A percentile compares a stretch with the other conserved stretches of the same genome.
phyloP scores from a whole-genome alignment of 1,140 invertebrate genomes.

The Anagrus nilaparvatae region DNA sequence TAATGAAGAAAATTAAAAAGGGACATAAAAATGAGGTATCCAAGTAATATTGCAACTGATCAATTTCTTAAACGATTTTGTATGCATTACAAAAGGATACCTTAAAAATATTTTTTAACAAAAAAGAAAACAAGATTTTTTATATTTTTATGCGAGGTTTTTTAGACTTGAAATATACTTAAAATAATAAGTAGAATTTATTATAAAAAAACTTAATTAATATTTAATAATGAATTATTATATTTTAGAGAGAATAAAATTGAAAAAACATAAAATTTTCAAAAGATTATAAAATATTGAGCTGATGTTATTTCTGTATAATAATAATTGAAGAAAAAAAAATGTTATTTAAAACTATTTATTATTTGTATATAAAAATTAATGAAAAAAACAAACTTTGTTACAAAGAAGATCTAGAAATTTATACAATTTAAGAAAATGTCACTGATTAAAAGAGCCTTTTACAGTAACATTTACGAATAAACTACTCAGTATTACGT shows the following conservation, averaged over 20 bases:
- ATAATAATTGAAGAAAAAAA: no score
- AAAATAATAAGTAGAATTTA: conserved; percentile 19
- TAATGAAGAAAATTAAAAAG: conserved; percentile 7
- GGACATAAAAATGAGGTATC: conserved; percentile 15
- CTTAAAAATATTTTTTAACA: conserved; percentile 19
- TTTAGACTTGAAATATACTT: conserved; percentile 19
- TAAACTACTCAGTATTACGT: conserved; percentile 19
- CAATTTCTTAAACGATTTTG: conserved; percentile 15
- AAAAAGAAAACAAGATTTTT: conserved; percentile 18
- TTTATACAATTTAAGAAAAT: no score
- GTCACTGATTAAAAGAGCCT: no score
- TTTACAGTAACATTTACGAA: no score
- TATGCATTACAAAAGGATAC: conserved; percentile 18
- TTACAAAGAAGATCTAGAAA: no score
- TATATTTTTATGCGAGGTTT: conserved; percentile 19
- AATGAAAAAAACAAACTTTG: no score
- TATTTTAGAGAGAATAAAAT: conserved; percentile 18
- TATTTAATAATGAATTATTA: conserved; percentile 19
- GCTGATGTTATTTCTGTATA: no score
- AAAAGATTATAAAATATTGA: no score
- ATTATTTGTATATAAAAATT: no score
- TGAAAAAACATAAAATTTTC: no score
- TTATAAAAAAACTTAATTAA: conserved; percentile 19
- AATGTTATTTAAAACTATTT: no score
- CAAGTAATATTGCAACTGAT: no score